These are phyloP conservation scores for Rhagoletis pomonella DNA, from an alignment of 1,140 invertebrate genomes.

Conservation along the genomic window DNA sequence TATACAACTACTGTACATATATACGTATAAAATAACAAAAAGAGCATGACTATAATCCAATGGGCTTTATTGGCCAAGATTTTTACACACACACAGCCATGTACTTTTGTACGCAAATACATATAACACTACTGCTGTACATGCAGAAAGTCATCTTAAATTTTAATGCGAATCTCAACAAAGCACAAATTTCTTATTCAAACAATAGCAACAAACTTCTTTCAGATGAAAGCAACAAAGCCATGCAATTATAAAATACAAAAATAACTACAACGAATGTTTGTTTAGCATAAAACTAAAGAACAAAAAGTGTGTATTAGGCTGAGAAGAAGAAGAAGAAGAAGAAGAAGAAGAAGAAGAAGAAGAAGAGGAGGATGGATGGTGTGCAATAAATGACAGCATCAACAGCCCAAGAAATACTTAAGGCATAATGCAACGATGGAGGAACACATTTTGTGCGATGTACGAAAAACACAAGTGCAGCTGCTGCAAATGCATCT, in stretches of 20 bases:
- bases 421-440: not conserved
- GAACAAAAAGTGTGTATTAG: not conserved
- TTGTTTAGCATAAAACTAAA: not conserved
- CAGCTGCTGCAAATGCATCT: not conserved
- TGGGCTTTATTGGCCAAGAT: no score
- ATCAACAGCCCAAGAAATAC: not conserved
- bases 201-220: not conserved
- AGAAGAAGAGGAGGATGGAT: no score
- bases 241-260: not conserved
- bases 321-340: not conserved
- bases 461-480: not conserved
- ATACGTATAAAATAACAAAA: no score
- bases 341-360: not conserved
- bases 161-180: slow-evolving; percentile 1
- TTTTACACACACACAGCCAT: not conserved
- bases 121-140: not conserved
- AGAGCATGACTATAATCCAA: no score
- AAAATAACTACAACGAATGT: not conserved
- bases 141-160: not conserved
- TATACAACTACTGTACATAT: no score
- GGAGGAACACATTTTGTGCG: not conserved
- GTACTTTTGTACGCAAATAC: not conserved
- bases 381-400: slow-evolving; percentile 10
- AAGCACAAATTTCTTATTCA: not conserved
- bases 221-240: not conserved